Evolutionary conservation across 2,888 invertebrate genomes (phyloP).

Genomic region (Polietes domitor): DNA sequence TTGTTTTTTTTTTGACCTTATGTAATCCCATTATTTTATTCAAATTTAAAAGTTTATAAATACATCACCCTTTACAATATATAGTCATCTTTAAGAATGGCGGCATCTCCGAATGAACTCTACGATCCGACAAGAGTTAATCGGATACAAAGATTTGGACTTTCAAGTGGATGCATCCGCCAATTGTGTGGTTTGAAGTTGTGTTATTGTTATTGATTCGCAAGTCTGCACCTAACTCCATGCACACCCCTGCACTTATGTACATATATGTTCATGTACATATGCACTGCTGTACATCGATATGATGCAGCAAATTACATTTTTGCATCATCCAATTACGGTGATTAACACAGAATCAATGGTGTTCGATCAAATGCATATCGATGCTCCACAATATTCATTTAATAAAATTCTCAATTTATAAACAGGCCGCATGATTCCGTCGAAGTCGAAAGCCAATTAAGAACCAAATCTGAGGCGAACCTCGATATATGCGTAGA

Average conservation of each 20-base stretch:
- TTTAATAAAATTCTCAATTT: not conserved
- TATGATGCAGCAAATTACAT: not conserved
- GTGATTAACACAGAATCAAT: not conserved
- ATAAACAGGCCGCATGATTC: not conserved
- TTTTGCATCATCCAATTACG: conserved; percentile 24
- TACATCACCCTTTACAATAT: too few species aligned
- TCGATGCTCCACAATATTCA: not conserved
- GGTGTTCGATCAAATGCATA: not conserved
- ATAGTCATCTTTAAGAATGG: too few species aligned
- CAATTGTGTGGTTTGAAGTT: conserved; percentile 49
- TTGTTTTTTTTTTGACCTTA: too few species aligned
- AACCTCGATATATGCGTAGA: not conserved
- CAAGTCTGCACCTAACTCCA: too few species aligned
- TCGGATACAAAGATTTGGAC: conserved; percentile 48
- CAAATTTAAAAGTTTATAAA: too few species aligned
- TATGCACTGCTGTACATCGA: not conserved
- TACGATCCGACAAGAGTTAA: not conserved
- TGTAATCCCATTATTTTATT: too few species aligned
- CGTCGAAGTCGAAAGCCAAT: not conserved
- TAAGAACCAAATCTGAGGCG: not conserved
- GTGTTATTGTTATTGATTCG: conserved; percentile 38
- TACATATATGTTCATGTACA: too few species aligned
- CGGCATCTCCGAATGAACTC: not conserved
- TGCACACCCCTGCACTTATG: too few species aligned
- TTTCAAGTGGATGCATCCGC: conserved; percentile 67